Conservation (phyloP, 2,113 vertebrate species). For the Hemibagrus wyckioides region DNA sequence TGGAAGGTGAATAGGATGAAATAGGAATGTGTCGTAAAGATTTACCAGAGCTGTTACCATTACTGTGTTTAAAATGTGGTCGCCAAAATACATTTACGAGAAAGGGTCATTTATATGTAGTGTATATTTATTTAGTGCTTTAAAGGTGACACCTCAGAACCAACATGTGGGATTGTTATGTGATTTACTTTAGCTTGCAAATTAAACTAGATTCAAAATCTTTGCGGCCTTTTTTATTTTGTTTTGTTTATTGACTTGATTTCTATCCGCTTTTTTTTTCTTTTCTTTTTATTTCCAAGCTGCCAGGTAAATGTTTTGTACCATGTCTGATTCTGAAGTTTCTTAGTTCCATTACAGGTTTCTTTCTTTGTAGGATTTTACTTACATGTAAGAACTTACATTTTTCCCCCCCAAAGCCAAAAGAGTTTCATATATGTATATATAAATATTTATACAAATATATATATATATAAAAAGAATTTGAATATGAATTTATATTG, state of each 20-base stretch:
- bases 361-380: conserved; percentile 14
- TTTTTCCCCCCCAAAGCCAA: conserved; percentile 10
- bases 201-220: not conserved
- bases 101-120: conserved; percentile 24
- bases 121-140: conserved; percentile 49
- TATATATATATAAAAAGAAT: not conserved
- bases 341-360: conserved; percentile 12
- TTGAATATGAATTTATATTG: not conserved
- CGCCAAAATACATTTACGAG: conserved; percentile 14
- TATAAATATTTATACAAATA: not conserved
- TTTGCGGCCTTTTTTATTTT: conserved; percentile 5
- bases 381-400: not conserved
- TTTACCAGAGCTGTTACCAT: conserved; percentile 16
- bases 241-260: not conserved
- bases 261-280: not conserved
- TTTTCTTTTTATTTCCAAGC: conserved; percentile 13
- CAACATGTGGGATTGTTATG: conserved; percentile 15
- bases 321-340: conserved; percentile 24
- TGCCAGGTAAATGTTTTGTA: conserved; percentile 17
- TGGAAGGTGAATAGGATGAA: conserved; percentile 14
- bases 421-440: not conserved
- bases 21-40: conserved; percentile 10
- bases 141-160: conserved; percentile 26
- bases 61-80: conserved; percentile 32
- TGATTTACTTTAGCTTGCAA: conserved; percentile 7